A percentile compares a stretch with the other conserved stretches of the same genome.
phyloP scores from a whole-genome alignment of 1,140 invertebrate species.

The Drosophila guanche region DNA sequence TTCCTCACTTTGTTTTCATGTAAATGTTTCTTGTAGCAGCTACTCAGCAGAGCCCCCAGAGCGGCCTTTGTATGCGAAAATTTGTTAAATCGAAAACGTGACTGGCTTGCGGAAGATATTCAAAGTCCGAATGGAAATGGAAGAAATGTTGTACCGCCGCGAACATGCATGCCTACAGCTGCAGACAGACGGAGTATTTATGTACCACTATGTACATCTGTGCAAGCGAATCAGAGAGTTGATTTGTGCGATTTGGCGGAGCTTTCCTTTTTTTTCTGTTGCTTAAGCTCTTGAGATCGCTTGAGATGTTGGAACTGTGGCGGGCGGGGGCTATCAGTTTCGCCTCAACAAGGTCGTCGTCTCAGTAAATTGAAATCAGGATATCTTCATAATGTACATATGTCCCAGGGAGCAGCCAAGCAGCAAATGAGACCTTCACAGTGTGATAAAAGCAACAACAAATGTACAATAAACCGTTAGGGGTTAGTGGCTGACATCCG shows the following conservation, averaged over 20 bases:
- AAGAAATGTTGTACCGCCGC: slow-evolving; percentile 28
- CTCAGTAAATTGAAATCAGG: slow-evolving; percentile 75
- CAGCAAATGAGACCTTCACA: slow-evolving; percentile 19
- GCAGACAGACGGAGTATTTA: background rate
- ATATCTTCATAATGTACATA: slow-evolving; percentile 76
- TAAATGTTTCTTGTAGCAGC: slow-evolving; percentile 60
- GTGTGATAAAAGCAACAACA: slow-evolving; percentile 5
- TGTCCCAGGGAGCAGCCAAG: slow-evolving; percentile 32
- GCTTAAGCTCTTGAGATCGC: slow-evolving; percentile 1
- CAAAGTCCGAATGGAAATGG: slow-evolving; percentile 16
- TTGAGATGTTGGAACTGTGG: background rate
- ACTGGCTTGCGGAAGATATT: slow-evolving; percentile 64
- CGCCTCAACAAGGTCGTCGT: slow-evolving; percentile 65
- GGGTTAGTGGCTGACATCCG: slow-evolving; percentile 61
- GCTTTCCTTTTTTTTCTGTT: slow-evolving; percentile 47
- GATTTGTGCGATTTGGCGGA: slow-evolving; percentile 60
- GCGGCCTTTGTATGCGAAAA: slow-evolving; percentile 71
- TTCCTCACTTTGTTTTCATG: slow-evolving; percentile 62
- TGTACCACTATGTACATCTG: slow-evolving; percentile 25
- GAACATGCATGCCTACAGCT: slow-evolving; percentile 10
- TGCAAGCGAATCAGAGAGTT: slow-evolving; percentile 46
- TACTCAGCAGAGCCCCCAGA: slow-evolving; percentile 18
- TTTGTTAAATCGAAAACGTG: slow-evolving; percentile 81
- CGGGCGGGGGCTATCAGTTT: slow-evolving; percentile 46
- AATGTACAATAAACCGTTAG: slow-evolving; percentile 49